Evolutionary conservation across 2,113 vertebrate genomes (phyloP), one percentile per base, ranked within the genome.

Genomic region (Pseudopodoces humilis): DNA sequence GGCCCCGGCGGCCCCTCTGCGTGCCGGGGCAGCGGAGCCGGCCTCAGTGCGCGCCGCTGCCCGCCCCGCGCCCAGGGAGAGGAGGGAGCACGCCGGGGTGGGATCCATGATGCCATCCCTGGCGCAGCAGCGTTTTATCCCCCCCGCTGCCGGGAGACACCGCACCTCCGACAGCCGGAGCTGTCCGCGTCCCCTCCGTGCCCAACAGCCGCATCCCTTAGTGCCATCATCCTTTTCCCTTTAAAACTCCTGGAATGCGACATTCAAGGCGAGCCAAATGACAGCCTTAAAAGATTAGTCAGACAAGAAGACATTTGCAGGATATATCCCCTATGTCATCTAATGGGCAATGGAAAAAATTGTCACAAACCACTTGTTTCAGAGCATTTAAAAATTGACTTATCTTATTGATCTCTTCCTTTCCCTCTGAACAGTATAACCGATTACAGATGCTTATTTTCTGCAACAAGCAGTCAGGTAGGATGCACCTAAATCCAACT

Each of bases 201-300:
- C 59, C 2, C 77, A 4, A 2, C 31, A 10, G 58, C 4, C 27
- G 4, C 79, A 33, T 10, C 59, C 2, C 4, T 11, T 39, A 2
- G 24, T 16, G 47, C 84, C 44, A 7, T 15, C 21, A 2, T 4
- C 44, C 7, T 39, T 13, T 43, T 37, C 50, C 78, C 41, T 77
- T 74, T 69, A 43, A 58, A 76, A 31, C 47, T 81, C 69, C 77
- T 28, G 74, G 87, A 67, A 50, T 27, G 27, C 65, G 62, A 18
- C 56, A 7, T 43, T 81, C 70, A 6, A 23, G 39, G 10, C 7
- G 25, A 83, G 62, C 53, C 46, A 27, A 64, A 28, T 39, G 6
- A 14, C 7, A 31, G 46, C 67, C 55, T 77, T 52, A 49, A 50
- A 53, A 49, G 59, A 39, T 83, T 33, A 77, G 63, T 62, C 67